Percentiles rank a stretch among this genome's conserved stretches.
These are phyloP conservation scores for Strigamia transsilvanica DNA, from an alignment of 2,888 invertebrate species.

Conservation along the genomic window DNA sequence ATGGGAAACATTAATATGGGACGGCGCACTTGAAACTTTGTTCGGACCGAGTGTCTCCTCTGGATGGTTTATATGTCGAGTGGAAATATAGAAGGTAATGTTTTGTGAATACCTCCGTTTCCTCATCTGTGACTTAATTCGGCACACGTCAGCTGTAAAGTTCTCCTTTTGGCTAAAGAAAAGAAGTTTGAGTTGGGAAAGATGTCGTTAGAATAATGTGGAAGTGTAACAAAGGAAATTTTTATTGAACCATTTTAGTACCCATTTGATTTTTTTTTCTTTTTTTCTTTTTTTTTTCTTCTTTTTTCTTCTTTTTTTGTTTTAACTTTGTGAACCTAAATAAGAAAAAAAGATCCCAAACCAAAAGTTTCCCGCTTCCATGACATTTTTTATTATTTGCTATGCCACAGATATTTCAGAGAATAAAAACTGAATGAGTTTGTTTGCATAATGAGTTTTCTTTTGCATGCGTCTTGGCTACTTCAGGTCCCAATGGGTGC, in stretches of 20 bases:
- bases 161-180: neutral
- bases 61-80: slow-evolving; percentile 20
- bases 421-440: neutral
- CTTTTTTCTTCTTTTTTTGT: neutral
- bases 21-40: slow-evolving; percentile 6
- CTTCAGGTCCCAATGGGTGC: slow-evolving; percentile 89
- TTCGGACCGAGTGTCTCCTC: slow-evolving; percentile 12
- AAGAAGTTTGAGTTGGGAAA: slow-evolving; percentile 10
- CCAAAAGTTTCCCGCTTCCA: neutral
- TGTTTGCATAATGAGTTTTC: slow-evolving; percentile 44
- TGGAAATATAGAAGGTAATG: slow-evolving; percentile 43
- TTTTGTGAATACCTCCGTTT: slow-evolving; percentile 37
- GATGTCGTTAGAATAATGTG: slow-evolving; percentile 35
- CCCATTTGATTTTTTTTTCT: neutral
- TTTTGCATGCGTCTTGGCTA: slow-evolving; percentile 46
- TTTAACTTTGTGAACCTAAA: no score
- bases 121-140: slow-evolving; percentile 43
- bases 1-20: slow-evolving; percentile 28
- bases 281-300: neutral
- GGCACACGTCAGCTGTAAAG: slow-evolving; percentile 46
- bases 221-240: slow-evolving; percentile 23
- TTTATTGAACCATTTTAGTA: slow-evolving; percentile 41
- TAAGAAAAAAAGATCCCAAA: no score
- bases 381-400: neutral
- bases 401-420: neutral